Percentiles rank a stretch among this genome's conserved stretches.
These are phyloP conservation scores for Gryllus bimaculatus DNA, from an alignment of 1,140 invertebrate genomes.

Conservation along the genomic window DNA sequence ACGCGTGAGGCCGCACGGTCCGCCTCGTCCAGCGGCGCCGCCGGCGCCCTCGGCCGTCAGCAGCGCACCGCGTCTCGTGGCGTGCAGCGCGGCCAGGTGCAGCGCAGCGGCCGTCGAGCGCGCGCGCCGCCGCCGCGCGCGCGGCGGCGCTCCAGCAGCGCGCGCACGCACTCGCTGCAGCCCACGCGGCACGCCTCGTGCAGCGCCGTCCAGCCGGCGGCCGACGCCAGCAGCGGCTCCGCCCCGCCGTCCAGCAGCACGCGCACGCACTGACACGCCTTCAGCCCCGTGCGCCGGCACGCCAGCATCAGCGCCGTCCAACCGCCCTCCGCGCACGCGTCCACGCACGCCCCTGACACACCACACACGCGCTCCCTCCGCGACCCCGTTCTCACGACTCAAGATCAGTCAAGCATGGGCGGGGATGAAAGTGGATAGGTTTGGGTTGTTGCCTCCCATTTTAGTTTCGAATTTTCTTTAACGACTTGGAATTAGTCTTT, in stretches of 20 bases:
- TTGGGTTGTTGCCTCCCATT: too few relatives aligned
- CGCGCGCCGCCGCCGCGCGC: too few relatives aligned
- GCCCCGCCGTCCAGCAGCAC: background rate
- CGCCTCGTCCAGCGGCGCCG: background rate
- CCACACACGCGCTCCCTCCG: too few relatives aligned
- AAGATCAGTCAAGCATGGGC: too few relatives aligned
- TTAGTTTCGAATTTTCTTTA: too few relatives aligned
- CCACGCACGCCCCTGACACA: too few relatives aligned
- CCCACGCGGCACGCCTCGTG: background rate
- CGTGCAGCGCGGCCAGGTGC: background rate
- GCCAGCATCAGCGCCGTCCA: background rate
- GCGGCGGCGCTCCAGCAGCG: background rate
- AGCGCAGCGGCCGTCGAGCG: background rate
- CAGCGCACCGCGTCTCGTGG: background rate
- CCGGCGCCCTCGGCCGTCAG: background rate
- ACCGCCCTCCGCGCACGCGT: background rate
- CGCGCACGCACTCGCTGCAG: background rate
- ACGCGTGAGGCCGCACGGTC: background rate
- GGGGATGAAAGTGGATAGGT: too few relatives aligned
- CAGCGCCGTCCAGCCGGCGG: background rate
- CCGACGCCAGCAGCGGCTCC: background rate
- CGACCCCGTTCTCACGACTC: too few relatives aligned
- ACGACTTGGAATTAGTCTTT: too few relatives aligned
- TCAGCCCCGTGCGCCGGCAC: background rate
- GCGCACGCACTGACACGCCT: background rate